Evolutionary conservation across 2,113 vertebrate species (phyloP).

Genomic region (Eulemur macaco): DNA sequence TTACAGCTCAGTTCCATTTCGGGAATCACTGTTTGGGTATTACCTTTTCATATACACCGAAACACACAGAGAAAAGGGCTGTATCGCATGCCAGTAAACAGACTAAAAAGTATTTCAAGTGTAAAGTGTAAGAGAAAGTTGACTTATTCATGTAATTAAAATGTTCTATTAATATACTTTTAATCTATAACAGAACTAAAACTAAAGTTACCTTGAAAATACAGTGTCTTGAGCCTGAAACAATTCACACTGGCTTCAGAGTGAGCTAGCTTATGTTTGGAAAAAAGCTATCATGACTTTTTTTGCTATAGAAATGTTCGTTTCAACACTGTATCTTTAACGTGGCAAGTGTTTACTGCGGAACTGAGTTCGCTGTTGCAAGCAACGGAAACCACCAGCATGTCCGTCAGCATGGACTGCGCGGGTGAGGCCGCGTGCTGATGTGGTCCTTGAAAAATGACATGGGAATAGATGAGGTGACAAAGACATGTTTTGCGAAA

Average conservation of each 20-base stretch:
- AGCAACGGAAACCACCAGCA: not conserved
- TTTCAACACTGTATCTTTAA: not conserved
- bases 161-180: not conserved
- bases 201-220: not conserved
- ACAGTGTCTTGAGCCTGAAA: not conserved
- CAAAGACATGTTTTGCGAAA: not conserved
- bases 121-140: not conserved
- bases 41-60: not conserved
- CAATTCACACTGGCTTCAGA: not conserved
- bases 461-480: not conserved
- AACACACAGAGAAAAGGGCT: not conserved
- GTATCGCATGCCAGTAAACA: not conserved
- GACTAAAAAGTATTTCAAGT: not conserved
- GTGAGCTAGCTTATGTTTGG: not conserved
- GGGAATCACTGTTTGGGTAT: not conserved
- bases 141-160: not conserved
- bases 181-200: not conserved
- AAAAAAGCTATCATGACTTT: not conserved
- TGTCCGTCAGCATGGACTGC: not conserved
- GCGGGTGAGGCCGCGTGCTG: rapidly evolving
- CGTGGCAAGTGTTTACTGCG: not conserved
- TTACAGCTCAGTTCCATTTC: not conserved
- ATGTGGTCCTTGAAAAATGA: not conserved
- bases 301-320: not conserved
- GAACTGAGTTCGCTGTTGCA: not conserved